A percentile compares a stretch with the other conserved stretches of the same genome.
Conservation (phyloP, 2,113 vertebrate genomes). For the Collichthys lucidus region DNA sequence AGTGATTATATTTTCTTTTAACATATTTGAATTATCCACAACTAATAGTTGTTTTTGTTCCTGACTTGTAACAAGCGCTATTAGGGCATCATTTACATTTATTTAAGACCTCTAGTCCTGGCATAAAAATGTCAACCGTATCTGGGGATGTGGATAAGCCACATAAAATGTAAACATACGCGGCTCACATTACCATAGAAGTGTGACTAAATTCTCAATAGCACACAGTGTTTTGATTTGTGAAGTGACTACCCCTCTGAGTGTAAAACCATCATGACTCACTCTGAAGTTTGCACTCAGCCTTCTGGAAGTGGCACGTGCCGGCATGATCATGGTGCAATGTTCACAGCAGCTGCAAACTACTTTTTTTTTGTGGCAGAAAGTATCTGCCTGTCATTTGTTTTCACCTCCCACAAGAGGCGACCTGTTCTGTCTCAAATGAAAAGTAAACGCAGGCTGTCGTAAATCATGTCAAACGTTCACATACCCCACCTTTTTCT, state of each 20-base stretch:
- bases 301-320: neutral
- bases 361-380: neutral
- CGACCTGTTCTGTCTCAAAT: neutral
- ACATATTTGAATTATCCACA: conserved; percentile 20
- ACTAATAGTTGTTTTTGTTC: conserved; percentile 23
- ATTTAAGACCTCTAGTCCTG: conserved; percentile 1
- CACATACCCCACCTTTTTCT: neutral
- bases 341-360: conserved; percentile 23
- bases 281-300: conserved; percentile 33
- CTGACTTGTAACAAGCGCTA: conserved; percentile 29
- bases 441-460: neutral
- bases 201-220: conserved; percentile 12
- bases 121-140: conserved; percentile 47
- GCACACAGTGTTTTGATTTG: conserved; percentile 4
- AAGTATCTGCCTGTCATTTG: conserved; percentile 13
- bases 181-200: conserved; percentile 4
- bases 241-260: neutral
- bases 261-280: conserved; percentile 12
- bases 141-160: conserved; percentile 23
- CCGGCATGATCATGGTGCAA: conserved; percentile 7
- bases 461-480: neutral
- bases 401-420: neutral
- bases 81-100: conserved; percentile 29
- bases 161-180: conserved; percentile 35
- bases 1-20: conserved; percentile 22